Evolutionary conservation across 2,797 vertebrate species (phyloP).

Genomic region (Darevskia nairensis): DNA sequence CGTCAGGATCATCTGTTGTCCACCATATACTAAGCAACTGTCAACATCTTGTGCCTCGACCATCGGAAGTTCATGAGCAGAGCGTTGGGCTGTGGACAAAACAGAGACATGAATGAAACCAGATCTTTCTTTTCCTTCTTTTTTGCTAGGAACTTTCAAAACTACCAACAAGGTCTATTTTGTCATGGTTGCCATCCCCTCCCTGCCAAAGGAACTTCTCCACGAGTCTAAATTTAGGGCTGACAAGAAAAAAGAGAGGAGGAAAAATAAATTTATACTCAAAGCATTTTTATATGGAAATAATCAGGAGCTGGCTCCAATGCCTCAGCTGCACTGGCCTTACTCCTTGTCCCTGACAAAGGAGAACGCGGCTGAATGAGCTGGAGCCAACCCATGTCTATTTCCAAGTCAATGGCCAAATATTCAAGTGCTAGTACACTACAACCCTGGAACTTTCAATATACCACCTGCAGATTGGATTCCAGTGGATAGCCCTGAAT

Average conservation of each 20-base stretch:
- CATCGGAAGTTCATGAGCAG: constrained; percentile 92
- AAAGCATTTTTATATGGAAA: constrained; percentile 76
- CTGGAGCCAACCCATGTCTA: constrained; percentile 69
- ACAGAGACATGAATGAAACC: constrained; percentile 71
- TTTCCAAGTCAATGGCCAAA: constrained; percentile 73
- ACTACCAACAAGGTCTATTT: constrained; percentile 66
- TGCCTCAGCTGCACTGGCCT: constrained; percentile 67
- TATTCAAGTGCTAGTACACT: constrained; percentile 73
- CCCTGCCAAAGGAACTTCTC: constrained; percentile 71
- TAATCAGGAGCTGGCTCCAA: constrained; percentile 67
- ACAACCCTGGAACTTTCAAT: constrained; percentile 61
- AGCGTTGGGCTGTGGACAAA: constrained; percentile 89
- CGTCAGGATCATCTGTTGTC: constrained; percentile 94
- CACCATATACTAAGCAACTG: constrained; percentile 89
- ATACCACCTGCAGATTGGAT: constrained; percentile 73
- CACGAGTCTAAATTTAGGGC: constrained; percentile 70
- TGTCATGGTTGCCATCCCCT: constrained; percentile 67
- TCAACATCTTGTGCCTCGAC: constrained; percentile 93
- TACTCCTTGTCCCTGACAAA: constrained; percentile 73
- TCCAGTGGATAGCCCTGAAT: constrained; percentile 67
- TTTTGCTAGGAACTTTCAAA: constrained; percentile 71
- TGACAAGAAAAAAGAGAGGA: constrained; percentile 48
- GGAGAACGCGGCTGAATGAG: constrained; percentile 74
- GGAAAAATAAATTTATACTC: constrained; percentile 75
- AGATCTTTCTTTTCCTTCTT: too few species aligned